Percentiles rank a stretch among this genome's conserved stretches.
phyloP scores from a whole-genome alignment of 1,140 invertebrate species.

The Rhagoletis pomonella region DNA sequence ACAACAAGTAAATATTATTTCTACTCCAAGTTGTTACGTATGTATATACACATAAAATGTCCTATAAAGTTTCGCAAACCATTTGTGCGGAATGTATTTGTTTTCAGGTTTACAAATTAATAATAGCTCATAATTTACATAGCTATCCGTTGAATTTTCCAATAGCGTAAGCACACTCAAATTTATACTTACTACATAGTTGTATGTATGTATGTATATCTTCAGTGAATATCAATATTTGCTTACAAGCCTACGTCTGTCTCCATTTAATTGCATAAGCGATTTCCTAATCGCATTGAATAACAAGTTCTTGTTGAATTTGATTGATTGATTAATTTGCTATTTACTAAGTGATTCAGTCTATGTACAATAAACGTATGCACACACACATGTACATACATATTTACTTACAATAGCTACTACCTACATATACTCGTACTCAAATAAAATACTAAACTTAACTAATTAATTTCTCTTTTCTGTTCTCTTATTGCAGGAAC shows the following conservation, averaged over 20 bases:
- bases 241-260: background rate
- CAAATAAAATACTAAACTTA: too few species aligned
- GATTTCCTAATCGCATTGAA: background rate
- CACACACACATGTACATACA: too few species aligned
- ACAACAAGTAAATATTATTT: too few species aligned
- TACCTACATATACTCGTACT: background rate
- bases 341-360: too few species aligned
- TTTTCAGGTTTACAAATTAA: too few species aligned
- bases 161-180: background rate
- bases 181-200: too few species aligned
- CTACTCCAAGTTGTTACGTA: too few species aligned
- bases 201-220: background rate
- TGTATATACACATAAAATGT: too few species aligned
- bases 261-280: background rate
- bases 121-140: too few species aligned
- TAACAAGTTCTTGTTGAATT: background rate
- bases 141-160: background rate
- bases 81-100: too few species aligned
- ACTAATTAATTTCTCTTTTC: background rate
- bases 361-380: too few species aligned
- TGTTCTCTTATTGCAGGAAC: slow-evolving; percentile 80
- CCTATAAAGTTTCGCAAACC: too few species aligned
- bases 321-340: background rate
- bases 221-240: background rate
- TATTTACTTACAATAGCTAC: background rate